Conservation (phyloP, 30 jellyfish, hydroid and myxozoan genomes). For the Rhopilema esculentum region DNA sequence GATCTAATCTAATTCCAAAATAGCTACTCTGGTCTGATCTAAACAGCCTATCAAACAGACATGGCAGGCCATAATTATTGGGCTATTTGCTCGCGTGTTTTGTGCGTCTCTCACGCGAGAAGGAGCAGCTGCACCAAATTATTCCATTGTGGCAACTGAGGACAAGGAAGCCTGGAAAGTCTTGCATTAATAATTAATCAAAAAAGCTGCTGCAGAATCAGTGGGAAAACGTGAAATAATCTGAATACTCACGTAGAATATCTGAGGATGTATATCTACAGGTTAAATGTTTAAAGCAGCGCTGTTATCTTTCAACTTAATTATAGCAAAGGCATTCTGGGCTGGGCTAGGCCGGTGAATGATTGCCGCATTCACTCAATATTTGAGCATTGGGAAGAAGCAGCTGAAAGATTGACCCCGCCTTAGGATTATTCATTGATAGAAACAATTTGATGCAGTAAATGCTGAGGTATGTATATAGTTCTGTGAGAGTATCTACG, state of each 20-base stretch:
- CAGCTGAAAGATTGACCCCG: conserved; percentile 4
- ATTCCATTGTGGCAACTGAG: neutral
- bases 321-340: neutral
- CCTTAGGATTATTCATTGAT: neutral
- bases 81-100: neutral
- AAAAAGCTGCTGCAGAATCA: conserved; percentile 22
- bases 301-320: neutral
- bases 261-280: neutral
- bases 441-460: neutral
- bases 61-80: no score
- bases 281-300: no score
- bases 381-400: neutral
- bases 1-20: no score
- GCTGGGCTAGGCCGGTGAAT: neutral
- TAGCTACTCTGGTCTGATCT: no score
- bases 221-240: neutral
- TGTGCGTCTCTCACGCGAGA: conserved; percentile 13
- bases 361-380: neutral
- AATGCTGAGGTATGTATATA: neutral
- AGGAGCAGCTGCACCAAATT: conserved; percentile 47
- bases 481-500: neutral
- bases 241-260: neutral
- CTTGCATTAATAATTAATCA: conserved; percentile 7
- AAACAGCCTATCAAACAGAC: no score
- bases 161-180: conserved; percentile 4